Percentiles rank a stretch among this genome's conserved stretches.
Evolutionary conservation across 2,888 invertebrate species (phyloP).

Genomic region (Linnaemya tessellans): DNA sequence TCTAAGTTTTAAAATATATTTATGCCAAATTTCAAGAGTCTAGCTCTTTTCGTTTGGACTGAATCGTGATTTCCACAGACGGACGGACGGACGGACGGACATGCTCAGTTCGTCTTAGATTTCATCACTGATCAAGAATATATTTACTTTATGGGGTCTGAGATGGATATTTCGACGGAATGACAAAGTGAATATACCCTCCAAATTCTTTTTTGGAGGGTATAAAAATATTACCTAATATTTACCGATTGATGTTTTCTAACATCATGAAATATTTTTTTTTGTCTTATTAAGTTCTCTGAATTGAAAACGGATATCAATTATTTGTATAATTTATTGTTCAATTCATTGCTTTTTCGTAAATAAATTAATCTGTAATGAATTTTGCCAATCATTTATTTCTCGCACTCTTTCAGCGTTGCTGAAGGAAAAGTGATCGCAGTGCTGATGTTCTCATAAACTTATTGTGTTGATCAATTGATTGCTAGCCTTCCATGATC

Average conservation of each 20-base stretch:
- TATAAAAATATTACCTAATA: not conserved
- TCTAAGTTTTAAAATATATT: too few species aligned
- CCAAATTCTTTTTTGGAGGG: too few species aligned
- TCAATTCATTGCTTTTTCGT: not conserved
- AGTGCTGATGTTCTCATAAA: not conserved
- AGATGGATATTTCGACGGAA: too few species aligned
- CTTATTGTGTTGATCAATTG: not conserved
- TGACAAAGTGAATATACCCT: too few species aligned
- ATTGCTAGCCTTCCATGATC: not conserved
- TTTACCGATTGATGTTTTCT: conserved; percentile 16
- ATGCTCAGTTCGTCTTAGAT: too few species aligned
- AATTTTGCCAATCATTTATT: conserved; percentile 2
- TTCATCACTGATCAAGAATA: too few species aligned
- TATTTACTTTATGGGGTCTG: too few species aligned
- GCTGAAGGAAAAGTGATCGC: too few species aligned
- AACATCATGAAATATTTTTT: not conserved
- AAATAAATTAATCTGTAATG: conserved; percentile 17
- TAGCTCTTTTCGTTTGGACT: too few species aligned
- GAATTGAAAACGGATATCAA: conserved; percentile 36
- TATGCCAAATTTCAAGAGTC: too few species aligned
- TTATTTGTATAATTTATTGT: not conserved
- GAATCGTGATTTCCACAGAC: too few species aligned
- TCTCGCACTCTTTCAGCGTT: not conserved
- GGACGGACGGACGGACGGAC: too few species aligned
- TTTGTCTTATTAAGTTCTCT: not conserved